A percentile compares a stretch with the other conserved stretches of the same genome.
These are phyloP conservation scores for Coptotermes formosanus DNA, from an alignment of 1,140 invertebrate species.

Conservation along the genomic window DNA sequence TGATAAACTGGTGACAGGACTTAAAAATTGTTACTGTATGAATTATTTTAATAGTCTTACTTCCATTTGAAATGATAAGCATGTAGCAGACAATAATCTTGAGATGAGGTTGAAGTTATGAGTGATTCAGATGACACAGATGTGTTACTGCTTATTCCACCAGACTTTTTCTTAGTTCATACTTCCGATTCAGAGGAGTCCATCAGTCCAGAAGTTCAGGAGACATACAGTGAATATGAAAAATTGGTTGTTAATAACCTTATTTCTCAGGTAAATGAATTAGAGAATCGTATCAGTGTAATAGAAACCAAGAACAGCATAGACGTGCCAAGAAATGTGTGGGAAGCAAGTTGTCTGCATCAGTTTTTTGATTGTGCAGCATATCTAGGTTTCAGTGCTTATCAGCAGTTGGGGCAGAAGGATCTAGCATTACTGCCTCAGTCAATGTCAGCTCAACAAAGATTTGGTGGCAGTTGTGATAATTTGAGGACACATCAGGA, in stretches of 20 bases:
- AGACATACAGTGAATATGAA: background rate
- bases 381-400: background rate
- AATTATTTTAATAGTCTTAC: background rate
- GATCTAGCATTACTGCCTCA: background rate
- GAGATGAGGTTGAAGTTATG: conserved; percentile 50
- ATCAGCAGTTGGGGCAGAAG: background rate
- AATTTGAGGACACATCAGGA: background rate
- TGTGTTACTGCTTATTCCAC: conserved; percentile 71
- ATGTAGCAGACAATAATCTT: background rate
- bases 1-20: background rate
- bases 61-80: background rate
- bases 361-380: conserved; percentile 16
- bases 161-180: conserved; percentile 63
- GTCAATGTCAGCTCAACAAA: background rate
- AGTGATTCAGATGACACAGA: conserved; percentile 83
- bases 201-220: background rate
- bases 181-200: conserved; percentile 36
- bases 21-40: background rate
- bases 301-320: conserved; percentile 31
- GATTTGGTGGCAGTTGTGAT: background rate
- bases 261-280: conserved; percentile 30
- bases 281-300: conserved; percentile 31
- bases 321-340: background rate
- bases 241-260: conserved; percentile 27
- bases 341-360: conserved; percentile 11